Evolutionary conservation across 2,888 invertebrate genomes (phyloP).

Genomic region (Drosophila neonasuta): DNA sequence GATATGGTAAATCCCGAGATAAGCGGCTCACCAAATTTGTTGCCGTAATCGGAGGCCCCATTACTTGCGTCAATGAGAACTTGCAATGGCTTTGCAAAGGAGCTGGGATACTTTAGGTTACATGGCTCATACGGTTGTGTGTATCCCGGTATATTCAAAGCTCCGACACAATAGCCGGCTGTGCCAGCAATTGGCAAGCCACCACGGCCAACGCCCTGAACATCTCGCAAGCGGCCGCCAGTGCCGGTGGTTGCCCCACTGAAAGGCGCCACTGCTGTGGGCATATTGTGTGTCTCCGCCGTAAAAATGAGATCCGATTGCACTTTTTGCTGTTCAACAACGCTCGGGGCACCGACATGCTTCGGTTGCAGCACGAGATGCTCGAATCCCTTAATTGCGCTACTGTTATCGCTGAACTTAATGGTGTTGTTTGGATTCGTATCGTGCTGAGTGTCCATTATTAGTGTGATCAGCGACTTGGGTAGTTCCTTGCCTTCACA

Average conservation of each 20-base stretch:
- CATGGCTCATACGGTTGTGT: conserved; percentile 93
- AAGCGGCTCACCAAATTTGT: conserved; percentile 99
- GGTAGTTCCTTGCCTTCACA: conserved; percentile 90
- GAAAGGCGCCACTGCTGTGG: conserved; percentile 98
- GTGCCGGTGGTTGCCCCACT: conserved; percentile 99
- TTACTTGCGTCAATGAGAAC: conserved; percentile 97
- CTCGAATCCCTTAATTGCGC: conserved; percentile 93
- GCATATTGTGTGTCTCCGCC: conserved; percentile 99
- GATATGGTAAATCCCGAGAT: conserved; percentile 95
- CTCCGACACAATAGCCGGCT: conserved; percentile 98
- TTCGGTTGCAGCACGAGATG: conserved; percentile 88
- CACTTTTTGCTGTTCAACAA: conserved; percentile 84
- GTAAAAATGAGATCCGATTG: conserved; percentile 97
- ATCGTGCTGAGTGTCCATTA: conserved; percentile 92
- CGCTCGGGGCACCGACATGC: conserved; percentile 84
- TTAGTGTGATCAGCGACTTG: conserved; percentile 95
- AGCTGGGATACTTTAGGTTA: conserved; percentile 89
- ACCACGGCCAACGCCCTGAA: conserved; percentile 96
- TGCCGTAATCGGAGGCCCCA: conserved; percentile 99
- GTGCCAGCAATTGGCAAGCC: conserved; percentile 97
- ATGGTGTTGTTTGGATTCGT: conserved; percentile 97
- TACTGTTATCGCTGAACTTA: conserved; percentile 98
- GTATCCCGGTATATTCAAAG: conserved; percentile 91
- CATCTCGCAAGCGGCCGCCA: conserved; percentile 95
- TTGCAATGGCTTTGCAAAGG: conserved; percentile 94